Base-by-base conservation (phyloP, 2,113 vertebrate genomes). In the Hyla sarda region DNA sequence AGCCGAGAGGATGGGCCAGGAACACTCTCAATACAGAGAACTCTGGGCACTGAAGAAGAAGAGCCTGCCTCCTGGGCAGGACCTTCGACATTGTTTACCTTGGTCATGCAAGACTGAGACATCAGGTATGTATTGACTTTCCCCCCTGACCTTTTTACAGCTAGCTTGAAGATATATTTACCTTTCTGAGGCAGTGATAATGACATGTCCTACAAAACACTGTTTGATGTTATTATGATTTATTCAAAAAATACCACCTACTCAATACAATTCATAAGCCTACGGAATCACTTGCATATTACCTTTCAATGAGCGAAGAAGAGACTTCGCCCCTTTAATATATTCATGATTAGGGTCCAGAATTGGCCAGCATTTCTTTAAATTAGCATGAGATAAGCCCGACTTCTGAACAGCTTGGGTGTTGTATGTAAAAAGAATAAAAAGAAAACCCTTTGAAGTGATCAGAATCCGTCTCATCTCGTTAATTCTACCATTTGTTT, bases 401-500 rank as follows among this genome's bases (percentile, higher is more conserved):
- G 93, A 95, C 93, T 96, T 94, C 92, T 91, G 88, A 90, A 91
- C 88, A 90, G 92, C 93, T 92, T 89, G 92, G 77, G 93, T 94
- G 94, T 93, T 90, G 92, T 93, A 92, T 91, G 92, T 93, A 93
- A 93, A 95, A 95, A 92, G 89, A 89, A 93, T 78, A 91, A 91
- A 90, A 89, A 93, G 80, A 92, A 91, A 90, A 90, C 90, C 94
- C 92, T 93, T 93, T 94, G 91, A 95, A 93, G 91, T 93, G 91
- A 90, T 90, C 89, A 90, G 91, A 92, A 92, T 93, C 92, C 92
- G 92, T 93, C 93, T 93, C 85, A 86, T 93, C 93, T 93, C 93
- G 94, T 95, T 96, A 95, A 94, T 95, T 95, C 93, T 94, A 92
- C 93, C 94, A 95, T 95, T 95, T 94, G 93, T 94, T 95, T 96